Evolutionary conservation across 35 echinoderm and acorn worm species (phyloP).

Genomic region (Ophiothrix spiculata): DNA sequence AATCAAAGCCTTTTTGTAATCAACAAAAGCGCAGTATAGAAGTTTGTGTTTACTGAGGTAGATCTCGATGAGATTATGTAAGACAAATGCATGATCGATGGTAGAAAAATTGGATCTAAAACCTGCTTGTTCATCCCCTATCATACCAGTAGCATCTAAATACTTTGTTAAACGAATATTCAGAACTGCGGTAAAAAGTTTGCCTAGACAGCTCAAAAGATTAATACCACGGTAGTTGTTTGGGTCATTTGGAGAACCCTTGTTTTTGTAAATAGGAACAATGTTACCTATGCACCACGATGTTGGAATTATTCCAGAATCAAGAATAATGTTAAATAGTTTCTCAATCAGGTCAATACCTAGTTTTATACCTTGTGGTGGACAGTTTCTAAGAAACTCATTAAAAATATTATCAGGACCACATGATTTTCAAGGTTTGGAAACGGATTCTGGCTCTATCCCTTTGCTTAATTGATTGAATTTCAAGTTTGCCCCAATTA

Average conservation of each 20-base stretch:
- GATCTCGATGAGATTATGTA: slow-evolving; percentile 3
- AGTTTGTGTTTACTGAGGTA: slow-evolving; percentile 3
- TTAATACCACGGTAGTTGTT: slow-evolving; percentile 17
- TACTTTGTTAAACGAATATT: not conserved
- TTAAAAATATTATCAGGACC: not conserved
- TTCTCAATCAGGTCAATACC: too few species aligned
- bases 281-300: not conserved
- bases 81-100: slow-evolving; percentile 15
- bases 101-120: not conserved
- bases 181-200: slow-evolving; percentile 11
- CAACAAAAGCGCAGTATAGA: not conserved
- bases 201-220: slow-evolving; percentile 25
- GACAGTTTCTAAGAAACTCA: not conserved
- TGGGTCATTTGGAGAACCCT: slow-evolving; percentile 16
- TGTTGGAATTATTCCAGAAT: not conserved
- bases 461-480: too few species aligned
- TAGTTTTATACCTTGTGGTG: not conserved
- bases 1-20: not conserved
- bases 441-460: too few species aligned
- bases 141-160: slow-evolving; percentile 8
- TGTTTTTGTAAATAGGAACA: not conserved
- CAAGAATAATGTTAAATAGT: too few species aligned
- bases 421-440: not conserved
- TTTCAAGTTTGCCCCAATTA: too few species aligned
- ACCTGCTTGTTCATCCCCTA: slow-evolving; percentile 38